phyloP scores from a whole-genome alignment of 2,797 vertebrate species.

The Graptemys geographica region DNA sequence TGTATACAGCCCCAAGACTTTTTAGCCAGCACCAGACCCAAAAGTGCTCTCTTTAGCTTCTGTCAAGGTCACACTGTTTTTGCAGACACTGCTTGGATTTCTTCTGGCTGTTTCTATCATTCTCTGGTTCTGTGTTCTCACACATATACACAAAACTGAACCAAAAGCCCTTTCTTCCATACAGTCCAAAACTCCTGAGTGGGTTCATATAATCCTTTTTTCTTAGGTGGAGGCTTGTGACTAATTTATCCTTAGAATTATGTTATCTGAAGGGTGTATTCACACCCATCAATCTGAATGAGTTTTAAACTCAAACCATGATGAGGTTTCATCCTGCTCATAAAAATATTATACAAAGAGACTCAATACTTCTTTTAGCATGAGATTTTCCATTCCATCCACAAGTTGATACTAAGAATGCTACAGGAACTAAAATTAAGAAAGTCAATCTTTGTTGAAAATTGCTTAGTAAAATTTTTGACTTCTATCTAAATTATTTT shows the following conservation, averaged over 20 bases:
- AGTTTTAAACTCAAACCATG: background rate
- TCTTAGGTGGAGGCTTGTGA: background rate
- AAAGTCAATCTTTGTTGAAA: slow-evolving; percentile 45
- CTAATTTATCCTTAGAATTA: background rate
- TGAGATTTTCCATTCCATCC: background rate
- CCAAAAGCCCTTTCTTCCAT: background rate
- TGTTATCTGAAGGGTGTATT: background rate
- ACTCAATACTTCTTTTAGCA: background rate
- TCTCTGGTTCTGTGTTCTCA: background rate
- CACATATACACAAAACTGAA: background rate
- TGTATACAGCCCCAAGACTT: background rate
- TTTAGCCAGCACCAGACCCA: background rate
- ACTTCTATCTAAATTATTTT: slow-evolving; percentile 21
- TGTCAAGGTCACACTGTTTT: background rate
- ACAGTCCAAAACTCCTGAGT: background rate
- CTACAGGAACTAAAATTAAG: background rate
- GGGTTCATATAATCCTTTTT: background rate
- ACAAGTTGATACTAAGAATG: background rate
- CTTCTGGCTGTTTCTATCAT: background rate
- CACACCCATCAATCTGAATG: background rate
- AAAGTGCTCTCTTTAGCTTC: background rate
- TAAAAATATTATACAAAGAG: background rate
- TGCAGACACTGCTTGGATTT: background rate
- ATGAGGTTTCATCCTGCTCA: background rate
- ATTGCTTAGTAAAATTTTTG: background rate